Evolutionary conservation across 2,113 vertebrate genomes (phyloP), one percentile per base, ranked within the genome.

Genomic region (Eubucco bourcierii): DNA sequence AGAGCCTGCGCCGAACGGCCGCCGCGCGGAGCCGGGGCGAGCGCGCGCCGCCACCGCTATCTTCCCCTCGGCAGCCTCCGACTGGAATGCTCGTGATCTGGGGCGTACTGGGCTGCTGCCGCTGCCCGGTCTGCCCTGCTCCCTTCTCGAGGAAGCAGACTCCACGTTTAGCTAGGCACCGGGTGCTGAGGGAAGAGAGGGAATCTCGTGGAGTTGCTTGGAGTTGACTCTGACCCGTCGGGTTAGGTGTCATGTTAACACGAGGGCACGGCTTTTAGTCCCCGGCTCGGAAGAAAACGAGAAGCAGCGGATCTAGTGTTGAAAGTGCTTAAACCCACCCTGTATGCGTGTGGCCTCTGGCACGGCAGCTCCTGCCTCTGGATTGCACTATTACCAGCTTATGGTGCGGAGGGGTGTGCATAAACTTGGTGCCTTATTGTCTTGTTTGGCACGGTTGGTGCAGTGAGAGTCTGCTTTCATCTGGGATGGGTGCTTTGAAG

Each of bases 301-400:
- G 11, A 63, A 39, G 4, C 64, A 0, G 11, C 4, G 4, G n/a
- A 3, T 0, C 17, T 4, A 4, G 17, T 0, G 5, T 10, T 12
- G 2, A 5, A 5, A 5, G 41, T 1, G 29, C 15, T 50, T 31
- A 3, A 0, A 7, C 6, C 14, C n/a, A 1, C 9, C 7, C 6
- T 7, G 17, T 1, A 68, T 14, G 10, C 19, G 2, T 1, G 27
- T 0, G 25, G 24, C 11, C 17, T 9, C 5, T 20, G 39, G 8
- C 18, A 0, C 3, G 1, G 56, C 25, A 6, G 29, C 15, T 14
- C 3, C 6, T 2, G 25, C 17, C 7, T 12, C 25, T 1, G 20
- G 7, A 0, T 0, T 6, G 28, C 8, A 8, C 8, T 2, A 0
- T 5, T 5, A 2, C 1, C 3, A 14, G 5, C 13, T 15, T 6